Percentiles rank a stretch among this genome's conserved stretches.
Evolutionary conservation across 2,797 vertebrate species (phyloP).

Genomic region (Orientallactaga sibirica): DNA sequence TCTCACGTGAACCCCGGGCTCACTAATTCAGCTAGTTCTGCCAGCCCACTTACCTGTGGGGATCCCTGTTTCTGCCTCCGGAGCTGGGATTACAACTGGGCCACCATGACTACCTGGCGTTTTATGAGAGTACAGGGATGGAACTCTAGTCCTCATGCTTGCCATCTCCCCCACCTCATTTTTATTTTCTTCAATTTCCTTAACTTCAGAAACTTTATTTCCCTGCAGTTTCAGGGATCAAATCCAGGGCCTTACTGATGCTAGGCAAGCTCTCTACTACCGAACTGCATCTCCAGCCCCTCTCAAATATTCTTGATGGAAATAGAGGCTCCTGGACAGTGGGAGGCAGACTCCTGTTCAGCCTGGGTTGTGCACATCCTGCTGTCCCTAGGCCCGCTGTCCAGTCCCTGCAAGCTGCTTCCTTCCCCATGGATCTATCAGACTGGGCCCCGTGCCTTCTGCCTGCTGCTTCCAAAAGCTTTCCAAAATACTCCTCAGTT

Average conservation of each 20-base stretch:
- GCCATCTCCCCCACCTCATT: too few species aligned
- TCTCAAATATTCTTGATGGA: background rate
- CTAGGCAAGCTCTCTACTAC: background rate
- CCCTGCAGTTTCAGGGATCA: too few species aligned
- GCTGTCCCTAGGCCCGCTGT: too few species aligned
- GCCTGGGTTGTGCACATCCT: background rate
- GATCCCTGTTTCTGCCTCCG: too few species aligned
- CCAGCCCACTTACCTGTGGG: too few species aligned
- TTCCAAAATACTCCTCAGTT: background rate
- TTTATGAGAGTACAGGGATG: too few species aligned
- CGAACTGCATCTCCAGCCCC: background rate
- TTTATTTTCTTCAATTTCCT: background rate
- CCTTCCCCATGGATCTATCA: background rate
- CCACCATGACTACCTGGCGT: too few species aligned
- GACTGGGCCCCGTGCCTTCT: background rate
- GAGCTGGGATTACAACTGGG: too few species aligned
- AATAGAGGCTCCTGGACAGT: rapidly evolving
- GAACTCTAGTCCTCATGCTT: too few species aligned
- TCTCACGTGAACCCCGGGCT: too few species aligned
- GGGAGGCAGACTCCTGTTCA: rapidly evolving
- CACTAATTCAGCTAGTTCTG: too few species aligned
- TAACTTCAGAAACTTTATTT: background rate
- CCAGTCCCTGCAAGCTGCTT: background rate
- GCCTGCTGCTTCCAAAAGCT: background rate
- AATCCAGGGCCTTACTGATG: background rate